Evolutionary conservation across 2,888 invertebrate species (phyloP), one percentile per base, ranked within the genome.

Genomic region (Caenorhabditis japonica): DNA sequence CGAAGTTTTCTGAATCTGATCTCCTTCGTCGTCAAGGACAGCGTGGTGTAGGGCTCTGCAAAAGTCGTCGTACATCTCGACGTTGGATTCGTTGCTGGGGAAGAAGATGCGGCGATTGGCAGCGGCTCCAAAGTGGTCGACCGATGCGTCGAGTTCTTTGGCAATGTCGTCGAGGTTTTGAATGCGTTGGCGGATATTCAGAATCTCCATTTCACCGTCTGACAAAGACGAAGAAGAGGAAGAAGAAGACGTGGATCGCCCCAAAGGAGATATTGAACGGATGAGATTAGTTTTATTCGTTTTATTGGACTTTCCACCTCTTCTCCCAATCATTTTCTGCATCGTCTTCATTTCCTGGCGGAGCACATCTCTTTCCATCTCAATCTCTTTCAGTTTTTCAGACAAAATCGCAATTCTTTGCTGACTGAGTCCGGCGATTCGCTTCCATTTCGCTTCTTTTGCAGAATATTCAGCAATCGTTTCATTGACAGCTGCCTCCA

Each of bases 161-260:
- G 79, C 76, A 53, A 77, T 77, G 8, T 75, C 72, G 49, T 77
- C 77, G 1, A 79, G 56, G 60, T 75, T 79, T 17, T 61, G 61
- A 17, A 79, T 77, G 34, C 79, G 36, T 30, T 74, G 70, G 4
- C 70, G 60, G n/a, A 75, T 75, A 34, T 75, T 66, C 36, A 64
- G 19, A 47, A 75, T 56, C 41, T 75, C 75, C 53, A 71, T n/a
- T 39, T 70, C 75, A 3, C 64, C 70, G 3, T 75, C 75, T 12
- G 75, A 75, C 10, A 71, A 34, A 0, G 66, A 71, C 3, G 61
- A 61, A 44, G 75, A 69, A 7, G 60, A 34, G 2, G 66, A 60
- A 39, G 44, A 56, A 4, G 60, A 30, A n/a, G n/a, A n/a, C n/a
- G n/a, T n/a, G n/a, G n/a, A n/a, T n/a, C n/a, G n/a, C n/a, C n/a